Percentiles rank a stretch among this genome's conserved stretches.
phyloP scores from a whole-genome alignment of 1,140 invertebrate species.

The Papilio machaon region DNA sequence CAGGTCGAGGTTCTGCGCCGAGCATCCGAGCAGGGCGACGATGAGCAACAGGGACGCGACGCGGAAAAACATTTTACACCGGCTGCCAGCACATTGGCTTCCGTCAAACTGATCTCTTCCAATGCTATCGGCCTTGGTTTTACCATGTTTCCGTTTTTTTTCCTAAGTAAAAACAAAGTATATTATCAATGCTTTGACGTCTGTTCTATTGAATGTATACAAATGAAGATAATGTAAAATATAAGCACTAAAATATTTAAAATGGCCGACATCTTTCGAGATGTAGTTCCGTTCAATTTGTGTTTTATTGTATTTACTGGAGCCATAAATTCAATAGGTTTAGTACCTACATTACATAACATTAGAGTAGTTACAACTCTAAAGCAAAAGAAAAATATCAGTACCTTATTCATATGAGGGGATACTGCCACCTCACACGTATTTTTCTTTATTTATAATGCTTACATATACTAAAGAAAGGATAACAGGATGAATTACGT shows the following conservation, averaged over 20 bases:
- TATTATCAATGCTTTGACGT: constrained; percentile 19
- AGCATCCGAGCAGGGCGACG: constrained; percentile 4
- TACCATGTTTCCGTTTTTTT: constrained; percentile 29
- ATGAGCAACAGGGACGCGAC: constrained; percentile 7
- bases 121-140: constrained; percentile 29
- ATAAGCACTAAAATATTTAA: constrained; percentile 1
- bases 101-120: constrained; percentile 34
- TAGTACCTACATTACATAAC: too few species aligned
- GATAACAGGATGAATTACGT: too few species aligned
- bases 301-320: not conserved
- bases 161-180: constrained; percentile 8
- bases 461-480: too few species aligned
- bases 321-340: not conserved
- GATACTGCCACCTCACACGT: too few species aligned
- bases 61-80: constrained; percentile 34
- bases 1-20: constrained; percentile 37
- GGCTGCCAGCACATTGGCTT: constrained; percentile 14
- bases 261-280: constrained; percentile 3
- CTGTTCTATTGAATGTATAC: constrained; percentile 13
- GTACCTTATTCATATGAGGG: too few species aligned
- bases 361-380: too few species aligned
- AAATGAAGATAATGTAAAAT: constrained; percentile 3
- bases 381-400: too few species aligned
- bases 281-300: not conserved
- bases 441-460: too few species aligned